Percentiles rank a stretch among this genome's conserved stretches.
These are phyloP conservation scores for Montipora efflorescens DNA, from an alignment of 64 coral and sea anemone genomes.

Conservation along the genomic window DNA sequence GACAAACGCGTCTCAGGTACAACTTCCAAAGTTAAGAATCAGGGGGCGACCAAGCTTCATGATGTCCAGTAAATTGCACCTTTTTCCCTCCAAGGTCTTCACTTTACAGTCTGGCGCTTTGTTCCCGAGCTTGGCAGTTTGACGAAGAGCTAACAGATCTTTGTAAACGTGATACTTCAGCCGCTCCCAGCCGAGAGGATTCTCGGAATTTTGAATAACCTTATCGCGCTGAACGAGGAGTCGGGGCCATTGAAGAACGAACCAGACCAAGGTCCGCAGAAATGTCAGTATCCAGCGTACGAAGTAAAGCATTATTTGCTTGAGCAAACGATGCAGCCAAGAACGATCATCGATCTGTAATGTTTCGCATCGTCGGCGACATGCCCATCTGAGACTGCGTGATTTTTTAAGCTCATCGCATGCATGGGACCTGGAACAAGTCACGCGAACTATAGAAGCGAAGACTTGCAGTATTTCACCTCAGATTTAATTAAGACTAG, in stretches of 20 bases:
- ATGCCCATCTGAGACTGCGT: too few relatives aligned
- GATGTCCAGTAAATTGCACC: slow-evolving; percentile 17
- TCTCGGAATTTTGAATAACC: slow-evolving; percentile 11
- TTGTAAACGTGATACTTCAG: not conserved
- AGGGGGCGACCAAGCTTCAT: slow-evolving; percentile 53
- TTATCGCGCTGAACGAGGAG: not conserved
- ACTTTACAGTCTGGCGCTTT: slow-evolving; percentile 33
- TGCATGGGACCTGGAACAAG: too few relatives aligned
- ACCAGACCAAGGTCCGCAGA: slow-evolving; percentile 1
- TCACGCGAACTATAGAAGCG: too few relatives aligned
- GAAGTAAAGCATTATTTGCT: not conserved
- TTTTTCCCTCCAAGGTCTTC: slow-evolving; percentile 7
- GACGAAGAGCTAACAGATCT: not conserved
- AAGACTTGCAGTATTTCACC: too few relatives aligned
- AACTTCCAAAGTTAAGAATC: slow-evolving; percentile 58
- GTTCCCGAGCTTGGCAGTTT: slow-evolving; percentile 22
- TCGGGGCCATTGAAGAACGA: slow-evolving; percentile 7
- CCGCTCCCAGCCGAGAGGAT: not conserved
- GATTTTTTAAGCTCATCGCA: too few relatives aligned
- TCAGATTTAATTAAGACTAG: too few relatives aligned
- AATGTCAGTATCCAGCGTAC: not conserved
- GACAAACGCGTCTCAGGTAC: slow-evolving; percentile 18
- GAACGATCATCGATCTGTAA: too few relatives aligned
- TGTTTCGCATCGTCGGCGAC: too few relatives aligned
- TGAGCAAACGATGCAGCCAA: not conserved